Evolutionary conservation across 2,888 invertebrate species (phyloP), one percentile per base, ranked within the genome.

Genomic region (Latrodectus hesperus): DNA sequence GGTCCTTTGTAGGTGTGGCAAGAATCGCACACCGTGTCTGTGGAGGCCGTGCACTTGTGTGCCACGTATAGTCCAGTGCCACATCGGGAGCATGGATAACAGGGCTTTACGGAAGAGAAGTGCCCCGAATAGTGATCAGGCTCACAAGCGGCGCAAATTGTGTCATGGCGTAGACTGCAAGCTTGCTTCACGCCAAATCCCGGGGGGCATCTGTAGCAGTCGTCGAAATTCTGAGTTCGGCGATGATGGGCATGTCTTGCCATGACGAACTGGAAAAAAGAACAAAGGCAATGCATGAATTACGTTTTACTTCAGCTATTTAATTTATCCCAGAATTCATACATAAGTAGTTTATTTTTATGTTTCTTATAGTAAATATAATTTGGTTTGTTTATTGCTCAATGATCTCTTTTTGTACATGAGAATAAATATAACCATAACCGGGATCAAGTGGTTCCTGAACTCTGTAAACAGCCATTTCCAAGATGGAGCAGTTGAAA

Each of bases 11-110:
- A 88, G 17, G 89, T 90, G 68, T 89, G 86, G 55, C 90, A 90
- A 3, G 90, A 90, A 38, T 90, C 90, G 64, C 90, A 90, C 10
- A 90, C 78, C 9, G 90, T 90, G 79, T 90, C 90, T 17, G 68
- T 80, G 8, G 71, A 26, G 2, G 90, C 75, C 0, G 88, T 85
- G 77, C 90, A 90, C 14, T 53, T 38, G 74, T 90, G 90, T 1
- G 89, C 88, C 17, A 89, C 73, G 65, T 90, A 90, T 17, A 90
- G 78, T 0, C 89, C 89, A 0, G 64, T 14, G 1, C 90, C 90
- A 49, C 90, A 90, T 38, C 74, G 55, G 2, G 90, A 90, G 71
- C 90, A 90, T 5, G 88, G 88, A 64, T 84, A 84, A 80, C 90
- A 90, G 11, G 81, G 82, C 17, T 76, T 71, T 10, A 52, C 12